Base-by-base conservation (phyloP, 2,113 vertebrate species). In the Cheirogaleus medius region DNA sequence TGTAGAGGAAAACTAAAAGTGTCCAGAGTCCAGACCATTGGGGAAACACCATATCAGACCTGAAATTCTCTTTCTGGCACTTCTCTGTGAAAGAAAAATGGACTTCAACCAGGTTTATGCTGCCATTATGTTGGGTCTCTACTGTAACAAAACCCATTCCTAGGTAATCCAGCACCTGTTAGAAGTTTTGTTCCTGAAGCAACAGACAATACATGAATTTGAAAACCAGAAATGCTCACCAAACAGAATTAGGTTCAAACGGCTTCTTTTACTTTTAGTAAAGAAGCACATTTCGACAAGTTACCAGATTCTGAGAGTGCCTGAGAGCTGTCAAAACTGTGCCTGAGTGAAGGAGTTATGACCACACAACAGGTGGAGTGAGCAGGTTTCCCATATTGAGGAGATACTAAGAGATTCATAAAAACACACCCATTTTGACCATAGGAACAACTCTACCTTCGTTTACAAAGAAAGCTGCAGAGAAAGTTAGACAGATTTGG, bases 391-490 rank as follows among this genome's bases (percentile, higher is more conserved):
- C 32, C 29, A 49, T 11, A 17, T 8, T 54, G 27, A 60, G 5
- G 3, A 14, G 44, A 25, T 0, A 58, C 3, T 52, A 17, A 37
- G 44, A 34, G 7, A 56, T 42, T 63, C 15, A 32, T 39, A 23
- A 64, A 56, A 21, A 58, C 2, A 37, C 34, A 42, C 7, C 11
- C 5, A 4, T n/a, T 12, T 2, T 8, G 15, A 73, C 15, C 9
- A n/a, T 0, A 44, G 18, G 11, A 2, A 0, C 2, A 49, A 34
- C 9, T 56, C 2, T 56, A 5, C 12, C 27, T 39, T 47, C 73
- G 15, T 10, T 80, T 21, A 44, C 1, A 60, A 85, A 44, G 21
- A 23, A 5, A 34, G 7, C 20, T 73, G 15, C 3, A 20, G 20
- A 32, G 56, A 8, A 78, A 66, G 39, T 0, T 20, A n/a, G 37